Conservation (phyloP, 2,797 vertebrate species). For the Pangasius krempfi region DNA sequence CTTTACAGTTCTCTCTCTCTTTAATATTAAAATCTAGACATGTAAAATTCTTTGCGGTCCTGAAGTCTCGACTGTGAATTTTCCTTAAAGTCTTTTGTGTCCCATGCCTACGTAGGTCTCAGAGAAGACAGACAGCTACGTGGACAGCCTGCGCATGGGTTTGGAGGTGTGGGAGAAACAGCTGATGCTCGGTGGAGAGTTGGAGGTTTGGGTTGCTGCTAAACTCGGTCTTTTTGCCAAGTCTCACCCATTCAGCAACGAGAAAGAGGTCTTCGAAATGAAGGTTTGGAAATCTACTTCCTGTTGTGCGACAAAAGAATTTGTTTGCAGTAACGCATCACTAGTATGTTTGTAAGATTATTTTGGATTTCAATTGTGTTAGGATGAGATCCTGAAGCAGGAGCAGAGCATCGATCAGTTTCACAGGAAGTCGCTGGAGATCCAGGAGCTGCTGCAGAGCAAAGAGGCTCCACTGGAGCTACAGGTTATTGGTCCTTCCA, state of each 20-base stretch:
- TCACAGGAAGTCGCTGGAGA: constrained; percentile 81
- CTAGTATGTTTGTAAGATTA: background rate
- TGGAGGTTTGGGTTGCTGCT: constrained; percentile 79
- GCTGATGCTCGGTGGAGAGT: constrained; percentile 76
- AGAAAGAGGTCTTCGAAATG: constrained; percentile 77
- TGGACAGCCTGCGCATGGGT: constrained; percentile 85
- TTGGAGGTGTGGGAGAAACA: constrained; percentile 93
- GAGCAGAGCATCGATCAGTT: constrained; percentile 85
- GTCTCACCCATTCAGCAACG: constrained; percentile 72
- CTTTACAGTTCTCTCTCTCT: background rate
- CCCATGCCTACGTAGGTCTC: constrained; percentile 76
- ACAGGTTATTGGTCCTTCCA: constrained; percentile 75
- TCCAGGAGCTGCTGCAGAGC: constrained; percentile 86
- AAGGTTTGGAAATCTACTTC: constrained; percentile 70
- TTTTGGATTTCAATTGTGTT: background rate
- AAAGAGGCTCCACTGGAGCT: constrained; percentile 88
- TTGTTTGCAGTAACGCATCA: background rate
- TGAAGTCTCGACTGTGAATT: background rate
- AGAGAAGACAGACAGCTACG: constrained; percentile 86
- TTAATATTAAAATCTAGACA: background rate
- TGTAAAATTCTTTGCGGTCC: background rate
- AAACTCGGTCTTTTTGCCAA: constrained; percentile 76
- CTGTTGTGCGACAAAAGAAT: background rate
- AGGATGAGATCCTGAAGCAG: constrained; percentile 83
- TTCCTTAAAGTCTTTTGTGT: background rate